These are phyloP conservation scores for Scleropages formosus DNA, from an alignment of 2,797 vertebrate genomes.

Conservation along the genomic window DNA sequence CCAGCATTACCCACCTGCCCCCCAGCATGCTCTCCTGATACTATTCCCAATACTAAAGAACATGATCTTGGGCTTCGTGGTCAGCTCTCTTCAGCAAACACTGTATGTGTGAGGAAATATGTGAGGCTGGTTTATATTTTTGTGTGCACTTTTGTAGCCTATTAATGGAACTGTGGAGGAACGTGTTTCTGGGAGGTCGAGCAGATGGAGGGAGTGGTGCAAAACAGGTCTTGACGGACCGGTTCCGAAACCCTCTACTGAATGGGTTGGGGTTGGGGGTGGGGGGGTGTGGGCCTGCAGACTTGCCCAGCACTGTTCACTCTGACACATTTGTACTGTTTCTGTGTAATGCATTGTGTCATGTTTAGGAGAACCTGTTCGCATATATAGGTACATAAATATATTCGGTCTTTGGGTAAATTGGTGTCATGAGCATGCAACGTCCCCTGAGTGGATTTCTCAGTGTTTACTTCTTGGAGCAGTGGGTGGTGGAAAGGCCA, in stretches of 20 bases:
- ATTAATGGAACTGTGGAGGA: too few relatives aligned
- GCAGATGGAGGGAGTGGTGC: too few relatives aligned
- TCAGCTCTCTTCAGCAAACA: not conserved
- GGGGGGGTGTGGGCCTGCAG: not conserved
- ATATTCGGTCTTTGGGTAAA: not conserved
- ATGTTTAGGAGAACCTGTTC: not conserved
- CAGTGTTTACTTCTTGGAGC: not conserved
- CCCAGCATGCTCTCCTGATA: not conserved
- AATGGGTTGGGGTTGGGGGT: too few relatives aligned
- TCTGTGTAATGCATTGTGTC: constrained; percentile 3
- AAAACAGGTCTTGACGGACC: not conserved
- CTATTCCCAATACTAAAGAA: not conserved
- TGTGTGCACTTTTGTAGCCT: not conserved
- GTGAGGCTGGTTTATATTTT: not conserved
- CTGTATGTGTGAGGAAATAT: not conserved
- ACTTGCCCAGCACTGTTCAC: not conserved
- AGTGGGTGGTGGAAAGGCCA: not conserved
- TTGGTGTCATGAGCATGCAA: not conserved
- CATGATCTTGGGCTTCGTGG: not conserved
- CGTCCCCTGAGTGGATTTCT: constrained; percentile 16
- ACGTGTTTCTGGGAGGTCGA: too few relatives aligned
- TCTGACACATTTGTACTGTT: not conserved
- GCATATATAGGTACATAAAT: not conserved
- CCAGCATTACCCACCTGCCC: too few relatives aligned
- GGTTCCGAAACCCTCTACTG: too few relatives aligned